Evolutionary conservation across 2,888 invertebrate genomes (phyloP), one percentile per base, ranked within the genome.

Genomic region (Drosophila differens): DNA sequence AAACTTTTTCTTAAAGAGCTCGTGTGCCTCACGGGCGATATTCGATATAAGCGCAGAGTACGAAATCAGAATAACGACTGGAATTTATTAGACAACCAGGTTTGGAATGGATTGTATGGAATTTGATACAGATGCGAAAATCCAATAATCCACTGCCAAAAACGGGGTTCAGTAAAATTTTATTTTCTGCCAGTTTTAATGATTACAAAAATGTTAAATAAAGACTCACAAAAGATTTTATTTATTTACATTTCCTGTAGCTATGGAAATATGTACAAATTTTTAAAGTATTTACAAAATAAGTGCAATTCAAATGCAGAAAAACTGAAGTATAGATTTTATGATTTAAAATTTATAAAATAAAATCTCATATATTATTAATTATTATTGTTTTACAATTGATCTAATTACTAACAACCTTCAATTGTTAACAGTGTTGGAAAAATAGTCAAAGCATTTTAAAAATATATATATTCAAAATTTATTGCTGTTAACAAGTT

Each of bases 241-340:
- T 41, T 44, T 58, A 58, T 44, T 32, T 58, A 58, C 32, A 57
- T 30, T 41, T 39, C 9, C 28, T 32, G 32, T 32, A 33, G 4
- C 16, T 32, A 58, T 58, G 19, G 4, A 58, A 25, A 58, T 58
- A 58, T 44, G 25, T 58, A 58, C 32, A 58, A 32, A 58, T 19
- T 14, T 57, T n/a, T 3, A 33, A 44, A 16, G 1, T 58, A 58
- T 58, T 44, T 58, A 58, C 58, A 58, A 58, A 44, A 22, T 16
- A 41, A 9, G 28, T 30, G 39, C 19, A 57, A 41, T 30, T n/a
- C 14, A 57, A 58, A 32, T 58, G 41, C 41, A 10, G 32, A 32
- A 32, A 41, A 58, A 22, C 16, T 5, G 10, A 22, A 58, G 32
- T 22, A 32, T 30, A 32, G 16, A 58, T 58, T 58, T 22, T 9